phyloP scores from a whole-genome alignment of 1,140 invertebrate genomes.

The Dinothrombium tinctorium region DNA sequence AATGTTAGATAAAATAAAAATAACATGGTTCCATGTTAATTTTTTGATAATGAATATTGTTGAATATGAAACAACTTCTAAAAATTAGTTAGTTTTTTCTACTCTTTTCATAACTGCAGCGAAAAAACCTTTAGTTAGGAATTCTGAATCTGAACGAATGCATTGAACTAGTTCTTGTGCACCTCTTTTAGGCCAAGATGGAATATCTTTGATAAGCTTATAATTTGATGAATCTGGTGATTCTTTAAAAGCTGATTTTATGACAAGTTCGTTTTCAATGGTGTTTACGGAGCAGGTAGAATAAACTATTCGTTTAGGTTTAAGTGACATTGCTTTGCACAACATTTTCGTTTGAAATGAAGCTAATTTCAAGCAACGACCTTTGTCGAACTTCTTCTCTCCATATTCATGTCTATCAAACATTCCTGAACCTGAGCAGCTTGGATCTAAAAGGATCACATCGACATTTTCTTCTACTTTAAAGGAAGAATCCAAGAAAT shows the following conservation, averaged over 20 bases:
- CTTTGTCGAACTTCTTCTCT: conserved; percentile 15
- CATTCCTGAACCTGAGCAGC: conserved; percentile 81
- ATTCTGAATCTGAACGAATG: no score
- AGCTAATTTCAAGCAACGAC: conserved; percentile 41
- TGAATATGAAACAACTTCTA: no score
- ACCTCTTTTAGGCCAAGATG: conserved; percentile 18
- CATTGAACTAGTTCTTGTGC: no score
- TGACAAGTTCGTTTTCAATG: conserved; percentile 77
- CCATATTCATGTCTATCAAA: conserved; percentile 26
- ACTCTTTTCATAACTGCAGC: no score
- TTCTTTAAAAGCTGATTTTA: conserved; percentile 28
- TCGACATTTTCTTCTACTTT: conserved; percentile 38
- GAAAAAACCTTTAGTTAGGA: no score
- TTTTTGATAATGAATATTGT: no score
- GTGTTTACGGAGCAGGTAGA: conserved; percentile 75
- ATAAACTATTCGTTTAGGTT: conserved; percentile 62
- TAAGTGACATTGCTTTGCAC: conserved; percentile 58
- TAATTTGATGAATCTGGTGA: conserved; percentile 10
- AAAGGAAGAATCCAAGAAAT: conserved; percentile 37
- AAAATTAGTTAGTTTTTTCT: no score
- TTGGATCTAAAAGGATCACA: conserved; percentile 80
- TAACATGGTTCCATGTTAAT: no score
- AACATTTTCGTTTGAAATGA: conserved; percentile 63
- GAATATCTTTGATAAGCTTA: conserved; percentile 17
- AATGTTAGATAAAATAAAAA: no score